Conservation (phyloP, 2,113 vertebrate species). For the Pseudonaja textilis region DNA sequence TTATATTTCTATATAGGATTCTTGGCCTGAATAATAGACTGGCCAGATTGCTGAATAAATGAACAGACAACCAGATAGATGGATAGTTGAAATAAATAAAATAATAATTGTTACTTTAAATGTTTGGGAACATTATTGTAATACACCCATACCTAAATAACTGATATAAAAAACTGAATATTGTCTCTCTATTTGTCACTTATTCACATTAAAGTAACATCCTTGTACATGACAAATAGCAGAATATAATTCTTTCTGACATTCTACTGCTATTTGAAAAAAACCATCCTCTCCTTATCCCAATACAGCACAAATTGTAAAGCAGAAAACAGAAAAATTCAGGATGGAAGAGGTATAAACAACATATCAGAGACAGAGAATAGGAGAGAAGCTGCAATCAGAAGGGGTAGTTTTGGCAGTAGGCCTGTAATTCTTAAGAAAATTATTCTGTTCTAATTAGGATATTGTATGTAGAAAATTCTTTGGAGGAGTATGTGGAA, state of each 20-base stretch:
- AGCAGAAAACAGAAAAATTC: background rate
- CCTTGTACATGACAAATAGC: background rate
- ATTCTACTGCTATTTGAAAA: background rate
- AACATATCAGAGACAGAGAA: background rate
- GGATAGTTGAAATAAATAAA: background rate
- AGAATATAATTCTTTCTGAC: background rate
- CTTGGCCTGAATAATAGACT: background rate
- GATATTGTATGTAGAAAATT: background rate
- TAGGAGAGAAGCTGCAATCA: background rate
- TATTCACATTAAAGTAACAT: background rate
- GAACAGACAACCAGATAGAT: background rate
- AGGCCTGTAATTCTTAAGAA: background rate
- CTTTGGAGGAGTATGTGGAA: background rate
- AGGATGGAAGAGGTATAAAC: background rate
- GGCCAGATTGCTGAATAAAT: background rate
- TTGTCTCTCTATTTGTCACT: background rate
- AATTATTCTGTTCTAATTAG: background rate
- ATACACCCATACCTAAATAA: background rate
- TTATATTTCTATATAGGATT: background rate
- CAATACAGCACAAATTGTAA: too few relatives aligned
- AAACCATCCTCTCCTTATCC: background rate
- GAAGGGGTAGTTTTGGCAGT: background rate
- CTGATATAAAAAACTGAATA: background rate
- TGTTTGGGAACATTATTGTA: background rate
- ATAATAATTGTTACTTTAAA: background rate